These are phyloP conservation scores for Meganola albula DNA, from an alignment of 2,888 invertebrate genomes.

Conservation along the genomic window DNA sequence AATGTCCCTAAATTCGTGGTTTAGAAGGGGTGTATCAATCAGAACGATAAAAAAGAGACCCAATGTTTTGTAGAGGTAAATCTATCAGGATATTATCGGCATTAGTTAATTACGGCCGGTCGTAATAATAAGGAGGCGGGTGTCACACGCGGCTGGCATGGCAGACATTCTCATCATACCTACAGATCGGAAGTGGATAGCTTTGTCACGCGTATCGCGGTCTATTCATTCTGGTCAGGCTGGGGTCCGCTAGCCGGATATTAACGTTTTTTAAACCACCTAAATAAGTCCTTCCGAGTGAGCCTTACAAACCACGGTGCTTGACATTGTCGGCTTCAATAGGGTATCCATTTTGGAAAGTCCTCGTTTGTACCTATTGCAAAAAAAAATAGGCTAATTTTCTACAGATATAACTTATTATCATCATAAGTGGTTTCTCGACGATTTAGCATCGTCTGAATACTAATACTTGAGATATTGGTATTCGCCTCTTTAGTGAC, in stretches of 20 bases:
- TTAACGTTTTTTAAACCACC: constrained; percentile 51
- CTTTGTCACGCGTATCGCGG: constrained; percentile 52
- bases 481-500: too few relatives aligned
- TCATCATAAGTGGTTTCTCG: too few relatives aligned
- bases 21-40: background rate
- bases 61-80: background rate
- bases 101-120: constrained; percentile 23
- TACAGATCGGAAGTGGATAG: constrained; percentile 64
- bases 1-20: constrained; percentile 15
- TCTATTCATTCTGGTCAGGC: constrained; percentile 48
- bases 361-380: too few relatives aligned
- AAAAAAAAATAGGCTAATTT: too few relatives aligned
- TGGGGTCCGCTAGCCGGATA: constrained; percentile 66
- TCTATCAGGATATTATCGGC: constrained; percentile 16
- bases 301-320: too few relatives aligned
- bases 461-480: too few relatives aligned
- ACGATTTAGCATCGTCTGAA: too few relatives aligned
- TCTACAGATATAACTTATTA: too few relatives aligned
- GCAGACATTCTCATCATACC: constrained; percentile 23
- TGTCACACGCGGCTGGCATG: constrained; percentile 26
- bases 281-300: constrained; percentile 35
- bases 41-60: background rate
- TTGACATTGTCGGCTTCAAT: too few relatives aligned
- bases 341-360: too few relatives aligned
- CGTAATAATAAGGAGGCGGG: constrained; percentile 25